Conservation (phyloP, 53 echinoderm and acorn worm species). For the Hippasteria phrygiana region DNA sequence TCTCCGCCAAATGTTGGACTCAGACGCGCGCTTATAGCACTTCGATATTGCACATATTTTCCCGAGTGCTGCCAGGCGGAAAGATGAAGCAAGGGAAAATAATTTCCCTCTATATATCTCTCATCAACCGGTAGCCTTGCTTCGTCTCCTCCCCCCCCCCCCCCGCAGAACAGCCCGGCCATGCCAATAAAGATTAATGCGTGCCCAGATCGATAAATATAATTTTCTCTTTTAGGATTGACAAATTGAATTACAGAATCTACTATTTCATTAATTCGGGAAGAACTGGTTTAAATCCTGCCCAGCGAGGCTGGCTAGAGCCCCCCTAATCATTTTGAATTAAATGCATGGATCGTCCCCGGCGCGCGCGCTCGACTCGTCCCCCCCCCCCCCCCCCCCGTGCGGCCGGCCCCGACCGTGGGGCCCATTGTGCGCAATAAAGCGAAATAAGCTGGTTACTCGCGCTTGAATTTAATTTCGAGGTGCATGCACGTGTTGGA, state of each 20-base stretch:
- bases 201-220: constrained; percentile 77
- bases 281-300: constrained; percentile 84
- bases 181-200: constrained; percentile 76
- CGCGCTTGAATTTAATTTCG: constrained; percentile 73
- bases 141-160: background rate
- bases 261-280: constrained; percentile 91
- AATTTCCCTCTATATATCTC: constrained; percentile 32
- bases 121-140: background rate
- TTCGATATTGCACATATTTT: constrained; percentile 55
- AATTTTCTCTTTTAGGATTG: constrained; percentile 80
- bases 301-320: constrained; percentile 34
- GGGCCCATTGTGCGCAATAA: constrained; percentile 67
- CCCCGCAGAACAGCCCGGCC: constrained; percentile 37
- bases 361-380: background rate
- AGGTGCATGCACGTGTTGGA: constrained; percentile 29
- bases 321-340: constrained; percentile 70
- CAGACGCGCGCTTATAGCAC: constrained; percentile 18
- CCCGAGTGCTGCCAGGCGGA: constrained; percentile 62
- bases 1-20: background rate
- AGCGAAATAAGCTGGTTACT: constrained; percentile 72
- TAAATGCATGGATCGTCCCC: constrained; percentile 48
- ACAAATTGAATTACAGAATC: constrained; percentile 89
- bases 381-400: background rate
- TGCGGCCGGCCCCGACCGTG: constrained; percentile 34
- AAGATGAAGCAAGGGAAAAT: constrained; percentile 19